Conservation (phyloP, 2,888 invertebrate species). For the Folsomia manolachei region DNA sequence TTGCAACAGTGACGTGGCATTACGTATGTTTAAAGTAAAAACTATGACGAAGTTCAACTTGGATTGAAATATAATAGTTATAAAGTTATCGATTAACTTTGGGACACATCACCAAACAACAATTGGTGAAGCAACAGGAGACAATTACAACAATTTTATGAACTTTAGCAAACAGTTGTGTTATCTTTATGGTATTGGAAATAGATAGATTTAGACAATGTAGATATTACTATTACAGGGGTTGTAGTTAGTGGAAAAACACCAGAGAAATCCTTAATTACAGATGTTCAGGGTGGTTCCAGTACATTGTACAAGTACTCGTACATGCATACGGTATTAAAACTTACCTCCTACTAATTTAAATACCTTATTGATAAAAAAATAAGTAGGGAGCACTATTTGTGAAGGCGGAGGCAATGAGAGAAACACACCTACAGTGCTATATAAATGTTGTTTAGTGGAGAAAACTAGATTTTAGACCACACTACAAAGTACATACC, state of each 20-base stretch:
- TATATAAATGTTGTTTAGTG: not conserved
- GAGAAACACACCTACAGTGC: not conserved
- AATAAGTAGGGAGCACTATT: not conserved
- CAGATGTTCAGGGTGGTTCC: not conserved
- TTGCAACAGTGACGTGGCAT: too few relatives aligned
- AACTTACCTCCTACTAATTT: not conserved
- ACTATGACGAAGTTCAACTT: too few relatives aligned
- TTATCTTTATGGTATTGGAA: not conserved
- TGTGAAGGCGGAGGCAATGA: not conserved
- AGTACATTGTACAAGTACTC: not conserved
- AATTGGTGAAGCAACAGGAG: not conserved
- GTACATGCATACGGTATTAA: too few relatives aligned
- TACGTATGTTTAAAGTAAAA: too few relatives aligned
- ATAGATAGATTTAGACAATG: not conserved
- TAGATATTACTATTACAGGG: too few relatives aligned
- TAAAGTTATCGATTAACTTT: too few relatives aligned
- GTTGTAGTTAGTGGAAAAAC: not conserved
- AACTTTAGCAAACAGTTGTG: not conserved
- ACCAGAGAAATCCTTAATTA: not conserved
- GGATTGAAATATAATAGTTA: too few relatives aligned
- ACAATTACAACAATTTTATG: conserved; percentile 3
- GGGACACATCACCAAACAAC: not conserved
- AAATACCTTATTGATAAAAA: not conserved
- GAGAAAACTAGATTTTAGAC: not conserved
- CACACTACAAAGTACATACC: too few relatives aligned